Evolutionary conservation across 2,113 vertebrate species (phyloP).

Genomic region (Amphiprion percula): DNA sequence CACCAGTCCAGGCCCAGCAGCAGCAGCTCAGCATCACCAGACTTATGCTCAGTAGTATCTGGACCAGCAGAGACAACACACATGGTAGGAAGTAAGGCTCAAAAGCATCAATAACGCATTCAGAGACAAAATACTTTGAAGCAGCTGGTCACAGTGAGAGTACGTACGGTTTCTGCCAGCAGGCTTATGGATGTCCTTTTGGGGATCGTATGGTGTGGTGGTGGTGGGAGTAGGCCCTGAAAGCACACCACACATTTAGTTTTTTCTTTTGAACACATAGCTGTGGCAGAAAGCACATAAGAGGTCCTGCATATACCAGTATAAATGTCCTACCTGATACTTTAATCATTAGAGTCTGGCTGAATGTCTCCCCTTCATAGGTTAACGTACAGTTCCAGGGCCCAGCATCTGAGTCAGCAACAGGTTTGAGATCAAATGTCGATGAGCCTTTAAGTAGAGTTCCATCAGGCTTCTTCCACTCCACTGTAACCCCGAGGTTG

Average conservation of each 20-base stretch:
- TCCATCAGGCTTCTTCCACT: conserved; percentile 58
- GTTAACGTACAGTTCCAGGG: conserved; percentile 55
- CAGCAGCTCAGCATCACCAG: rapidly evolving
- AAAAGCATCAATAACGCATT: no score
- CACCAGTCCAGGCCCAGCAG: conserved; percentile 59
- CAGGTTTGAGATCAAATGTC: neutral
- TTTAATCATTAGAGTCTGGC: rapidly evolving
- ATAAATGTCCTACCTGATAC: conserved; percentile 59
- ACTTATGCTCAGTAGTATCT: rapidly evolving
- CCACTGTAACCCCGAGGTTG: rapidly evolving
- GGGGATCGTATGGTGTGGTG: rapidly evolving
- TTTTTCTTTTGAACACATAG: neutral
- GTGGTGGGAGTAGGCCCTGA: neutral
- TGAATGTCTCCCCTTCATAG: rapidly evolving
- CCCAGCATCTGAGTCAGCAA: conserved; percentile 44
- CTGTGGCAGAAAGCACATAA: neutral
- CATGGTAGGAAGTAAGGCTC: no score
- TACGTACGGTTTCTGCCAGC: rapidly evolving
- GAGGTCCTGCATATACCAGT: no score
- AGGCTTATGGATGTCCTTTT: rapidly evolving
- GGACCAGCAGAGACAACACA: neutral
- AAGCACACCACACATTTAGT: conserved; percentile 25
- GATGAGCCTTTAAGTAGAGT: rapidly evolving
- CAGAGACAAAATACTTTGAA: no score
- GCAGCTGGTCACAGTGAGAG: neutral